Evolutionary conservation across 2,888 invertebrate genomes (phyloP), one percentile per base, ranked within the genome.

Genomic region (Calephelis perditalis): DNA sequence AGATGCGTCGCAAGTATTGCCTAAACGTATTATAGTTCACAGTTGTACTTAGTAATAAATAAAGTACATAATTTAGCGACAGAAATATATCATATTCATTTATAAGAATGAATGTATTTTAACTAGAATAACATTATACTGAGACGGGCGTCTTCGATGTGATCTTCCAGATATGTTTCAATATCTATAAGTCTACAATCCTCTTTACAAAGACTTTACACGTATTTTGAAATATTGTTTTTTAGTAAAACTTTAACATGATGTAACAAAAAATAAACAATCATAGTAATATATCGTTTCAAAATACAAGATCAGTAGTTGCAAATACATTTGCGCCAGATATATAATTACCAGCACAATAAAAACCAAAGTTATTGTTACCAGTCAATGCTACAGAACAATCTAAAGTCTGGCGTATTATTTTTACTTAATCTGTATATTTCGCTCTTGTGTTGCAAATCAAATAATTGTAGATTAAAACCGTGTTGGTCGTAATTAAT

Each of bases 21-120:
- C 52, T 35, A 52, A 52, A 52, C 52, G 52, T 40, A 40, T 40
- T 40, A 40, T 40, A 40, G 40, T 52, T 52, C 52, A 35, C 52
- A 52, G 52, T 61, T 71, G 75, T 75, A 73, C 73, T 73, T 74
- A 74, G 71, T 66, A 64, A 71, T 84, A 82, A 82, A 78, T 60
- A 72, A 85, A 86, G 85, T 86, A 86, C 85, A 87, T 85, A 83
- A 82, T 77, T 56, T 52, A 52, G 52, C 52, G 11, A 52, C 52
- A 52, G 52, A 35, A 52, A 11, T 6, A 52, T 52, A 35, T 52
- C 35, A 52, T 52, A 52, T 52, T 52, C 56, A 56, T 35, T 56
- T 56, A 56, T 56, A 40, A 43, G 37, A 56, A 56, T 56, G 12
- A 10, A 43, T 43, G 15, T 56, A 43, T 56, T 43, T 56, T 40